phyloP scores from a whole-genome alignment of 2,888 invertebrate genomes.

The Luperina testacea region DNA sequence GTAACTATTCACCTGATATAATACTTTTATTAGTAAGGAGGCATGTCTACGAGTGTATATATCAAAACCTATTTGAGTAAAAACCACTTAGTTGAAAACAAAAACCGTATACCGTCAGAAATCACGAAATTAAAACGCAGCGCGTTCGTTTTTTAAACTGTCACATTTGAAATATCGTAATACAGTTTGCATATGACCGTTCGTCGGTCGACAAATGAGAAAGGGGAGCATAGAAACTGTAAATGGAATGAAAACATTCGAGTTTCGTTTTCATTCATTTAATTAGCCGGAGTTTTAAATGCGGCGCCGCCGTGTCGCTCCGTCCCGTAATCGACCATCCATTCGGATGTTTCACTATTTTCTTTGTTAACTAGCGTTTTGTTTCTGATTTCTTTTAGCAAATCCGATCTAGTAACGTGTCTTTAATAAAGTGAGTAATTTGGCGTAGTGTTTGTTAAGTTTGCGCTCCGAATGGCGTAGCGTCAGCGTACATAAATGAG shows the following conservation, averaged over 20 bases:
- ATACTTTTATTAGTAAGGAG: no score
- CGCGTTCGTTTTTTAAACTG: constrained; percentile 64
- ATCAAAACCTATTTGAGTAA: constrained; percentile 9
- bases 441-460: constrained; percentile 17
- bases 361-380: constrained; percentile 66
- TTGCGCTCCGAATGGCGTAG: constrained; percentile 33
- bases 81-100: constrained; percentile 28
- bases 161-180: constrained; percentile 75
- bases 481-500: constrained; percentile 5
- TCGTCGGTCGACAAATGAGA: constrained; percentile 70
- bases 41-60: background rate
- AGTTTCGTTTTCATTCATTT: constrained; percentile 89
- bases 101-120: constrained; percentile 25
- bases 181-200: constrained; percentile 81
- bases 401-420: constrained; percentile 59
- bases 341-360: constrained; percentile 76
- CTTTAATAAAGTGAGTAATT: constrained; percentile 49
- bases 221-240: constrained; percentile 80
- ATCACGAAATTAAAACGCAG: constrained; percentile 66
- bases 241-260: constrained; percentile 89
- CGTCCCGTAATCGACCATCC: constrained; percentile 77
- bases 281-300: constrained; percentile 87
- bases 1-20: no score
- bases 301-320: constrained; percentile 84
- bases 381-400: constrained; percentile 61